These are phyloP conservation scores for Galendromus occidentalis DNA, from an alignment of 1,140 invertebrate species.

Conservation along the genomic window DNA sequence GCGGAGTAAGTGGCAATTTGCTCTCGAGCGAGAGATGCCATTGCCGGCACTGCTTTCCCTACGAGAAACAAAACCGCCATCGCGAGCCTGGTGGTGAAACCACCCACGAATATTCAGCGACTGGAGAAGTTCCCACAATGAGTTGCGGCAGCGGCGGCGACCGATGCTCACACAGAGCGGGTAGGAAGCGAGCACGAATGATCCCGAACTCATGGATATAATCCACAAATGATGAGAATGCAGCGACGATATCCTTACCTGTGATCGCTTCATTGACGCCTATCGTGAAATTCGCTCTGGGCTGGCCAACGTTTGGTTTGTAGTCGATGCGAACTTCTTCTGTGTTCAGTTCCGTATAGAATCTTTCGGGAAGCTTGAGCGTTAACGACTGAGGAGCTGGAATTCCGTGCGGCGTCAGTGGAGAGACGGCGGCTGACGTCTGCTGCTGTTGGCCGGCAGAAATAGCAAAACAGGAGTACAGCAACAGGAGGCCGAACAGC, in stretches of 20 bases:
- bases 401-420: not conserved
- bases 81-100: no score
- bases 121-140: no score
- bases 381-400: conserved; percentile 5
- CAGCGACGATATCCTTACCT: not conserved
- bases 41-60: no score
- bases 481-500: no score
- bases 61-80: no score
- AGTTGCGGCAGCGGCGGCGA: no score
- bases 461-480: no score
- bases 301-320: not conserved
- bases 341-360: not conserved
- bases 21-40: no score
- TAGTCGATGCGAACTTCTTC: conserved; percentile 9
- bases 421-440: no score
- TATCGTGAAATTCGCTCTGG: conserved; percentile 8
- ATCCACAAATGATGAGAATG: not conserved
- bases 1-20: no score
- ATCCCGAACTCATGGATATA: not conserved
- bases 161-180: not conserved
- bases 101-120: no score
- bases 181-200: not conserved
- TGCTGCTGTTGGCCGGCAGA: no score
- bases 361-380: not conserved
- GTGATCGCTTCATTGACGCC: conserved; percentile 9